Evolutionary conservation across 2,888 invertebrate genomes (phyloP).

Genomic region (Scaptomyza polygonia): DNA sequence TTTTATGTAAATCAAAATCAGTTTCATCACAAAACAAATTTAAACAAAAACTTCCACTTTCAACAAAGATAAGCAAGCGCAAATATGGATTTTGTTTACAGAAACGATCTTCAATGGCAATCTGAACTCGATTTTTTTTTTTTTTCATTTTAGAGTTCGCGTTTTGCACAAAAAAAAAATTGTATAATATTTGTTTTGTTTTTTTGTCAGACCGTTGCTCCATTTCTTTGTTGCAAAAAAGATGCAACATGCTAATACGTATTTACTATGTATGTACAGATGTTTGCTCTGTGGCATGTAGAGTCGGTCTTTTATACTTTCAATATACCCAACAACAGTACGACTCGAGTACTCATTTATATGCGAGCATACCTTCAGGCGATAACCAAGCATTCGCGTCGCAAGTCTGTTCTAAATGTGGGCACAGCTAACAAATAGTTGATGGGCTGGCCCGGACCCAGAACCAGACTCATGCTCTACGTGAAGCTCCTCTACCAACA

Average conservation of each 20-base stretch:
- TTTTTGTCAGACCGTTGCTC: neutral
- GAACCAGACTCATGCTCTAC: conserved; percentile 5
- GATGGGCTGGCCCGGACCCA: conserved; percentile 35
- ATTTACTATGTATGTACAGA: neutral
- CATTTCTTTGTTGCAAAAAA: neutral
- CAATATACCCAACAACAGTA: conserved; percentile 5
- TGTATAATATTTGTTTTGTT: neutral
- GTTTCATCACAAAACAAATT: too few relatives aligned
- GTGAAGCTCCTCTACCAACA: neutral
- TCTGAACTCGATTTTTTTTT: too few relatives aligned
- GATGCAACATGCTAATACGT: neutral
- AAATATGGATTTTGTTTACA: too few relatives aligned
- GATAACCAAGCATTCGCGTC: conserved; percentile 12
- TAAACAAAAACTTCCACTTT: neutral
- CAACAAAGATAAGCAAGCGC: too few relatives aligned
- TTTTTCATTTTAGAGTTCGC: too few relatives aligned
- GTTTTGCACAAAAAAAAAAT: too few relatives aligned
- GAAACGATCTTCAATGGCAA: too few relatives aligned
- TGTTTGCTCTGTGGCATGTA: neutral
- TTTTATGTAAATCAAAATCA: too few relatives aligned
- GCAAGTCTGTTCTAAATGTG: conserved; percentile 30
- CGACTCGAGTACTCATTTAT: conserved; percentile 1
- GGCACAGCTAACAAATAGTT: conserved; percentile 53
- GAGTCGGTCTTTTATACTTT: neutral
- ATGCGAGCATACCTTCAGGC: conserved; percentile 21